Evolutionary conservation across 2,888 invertebrate species (phyloP).

Genomic region (Achlya flavicornis): DNA sequence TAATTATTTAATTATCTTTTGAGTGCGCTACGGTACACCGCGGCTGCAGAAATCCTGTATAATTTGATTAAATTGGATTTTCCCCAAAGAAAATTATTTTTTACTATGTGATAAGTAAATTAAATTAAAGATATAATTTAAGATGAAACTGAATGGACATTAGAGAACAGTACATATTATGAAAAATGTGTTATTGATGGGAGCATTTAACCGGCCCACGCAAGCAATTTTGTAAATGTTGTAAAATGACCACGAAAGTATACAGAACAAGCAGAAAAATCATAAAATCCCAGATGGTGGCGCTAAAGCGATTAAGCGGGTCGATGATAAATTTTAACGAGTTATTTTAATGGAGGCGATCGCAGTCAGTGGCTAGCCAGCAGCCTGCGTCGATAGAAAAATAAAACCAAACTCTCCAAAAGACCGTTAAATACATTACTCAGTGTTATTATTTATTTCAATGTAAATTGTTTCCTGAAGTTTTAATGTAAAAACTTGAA

Average conservation of each 20-base stretch:
- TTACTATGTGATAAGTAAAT: slow-evolving; percentile 43
- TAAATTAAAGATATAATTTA: slow-evolving; percentile 46
- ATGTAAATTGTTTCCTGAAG: slow-evolving; percentile 54
- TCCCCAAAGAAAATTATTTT: slow-evolving; percentile 53
- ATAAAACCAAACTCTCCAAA: slow-evolving; percentile 76
- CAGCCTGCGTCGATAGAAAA: slow-evolving; percentile 80
- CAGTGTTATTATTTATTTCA: slow-evolving; percentile 49
- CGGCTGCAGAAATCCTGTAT: slow-evolving; percentile 67
- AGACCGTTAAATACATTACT: slow-evolving; percentile 70
- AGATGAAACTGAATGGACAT: slow-evolving; percentile 12
- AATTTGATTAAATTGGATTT: slow-evolving; percentile 76
- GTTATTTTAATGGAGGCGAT: slow-evolving; percentile 84
- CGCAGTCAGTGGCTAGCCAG: slow-evolving; percentile 80
- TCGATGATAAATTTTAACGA: slow-evolving; percentile 85
- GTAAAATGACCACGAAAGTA: slow-evolving; percentile 80
- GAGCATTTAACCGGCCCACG: slow-evolving; percentile 62
- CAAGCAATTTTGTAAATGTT: slow-evolving; percentile 74
- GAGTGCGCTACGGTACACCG: slow-evolving; percentile 66
- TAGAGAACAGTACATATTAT: background rate
- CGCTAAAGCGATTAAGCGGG: slow-evolving; percentile 83
- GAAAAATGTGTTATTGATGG: slow-evolving; percentile 10
- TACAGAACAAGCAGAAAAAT: slow-evolving; percentile 82
- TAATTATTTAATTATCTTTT: slow-evolving; percentile 82
- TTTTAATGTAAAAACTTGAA: slow-evolving; percentile 38
- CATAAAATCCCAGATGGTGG: slow-evolving; percentile 84